These are phyloP conservation scores for Calidris pugnax DNA, from an alignment of 2,113 vertebrate species.

Conservation along the genomic window DNA sequence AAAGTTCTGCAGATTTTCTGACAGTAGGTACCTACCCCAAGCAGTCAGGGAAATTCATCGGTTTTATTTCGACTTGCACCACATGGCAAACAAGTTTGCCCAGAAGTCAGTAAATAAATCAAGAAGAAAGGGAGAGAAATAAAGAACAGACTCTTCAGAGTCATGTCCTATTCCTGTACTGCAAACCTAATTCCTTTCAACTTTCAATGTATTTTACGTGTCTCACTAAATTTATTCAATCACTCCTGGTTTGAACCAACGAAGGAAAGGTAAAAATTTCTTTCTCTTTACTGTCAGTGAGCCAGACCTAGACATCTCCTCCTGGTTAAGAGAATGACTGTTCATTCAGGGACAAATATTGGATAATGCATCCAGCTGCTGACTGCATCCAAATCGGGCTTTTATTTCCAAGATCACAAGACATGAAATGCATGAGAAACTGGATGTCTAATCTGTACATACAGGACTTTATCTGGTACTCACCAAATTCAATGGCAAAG, in stretches of 20 bases:
- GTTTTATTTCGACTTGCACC: constrained; percentile 4
- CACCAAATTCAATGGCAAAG: background rate
- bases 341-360: background rate
- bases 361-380: background rate
- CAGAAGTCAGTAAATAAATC: constrained; percentile 49
- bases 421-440: background rate
- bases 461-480: background rate
- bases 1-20: constrained; percentile 71
- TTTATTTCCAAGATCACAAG: constrained; percentile 15
- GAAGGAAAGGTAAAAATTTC: background rate
- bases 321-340: background rate
- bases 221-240: background rate
- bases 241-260: background rate
- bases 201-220: background rate
- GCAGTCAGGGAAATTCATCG: constrained; percentile 13
- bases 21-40: constrained; percentile 48
- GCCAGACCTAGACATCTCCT: background rate
- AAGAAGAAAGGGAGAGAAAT: constrained; percentile 22
- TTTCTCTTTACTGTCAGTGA: background rate
- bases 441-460: background rate
- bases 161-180: background rate
- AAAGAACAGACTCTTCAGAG: constrained; percentile 26
- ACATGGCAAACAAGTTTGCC: constrained; percentile 50
- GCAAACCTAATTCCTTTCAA: background rate
- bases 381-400: background rate